Evolutionary conservation across 2,888 invertebrate species (phyloP), one percentile per base, ranked within the genome.

Genomic region (Microdon myrmicae): DNA sequence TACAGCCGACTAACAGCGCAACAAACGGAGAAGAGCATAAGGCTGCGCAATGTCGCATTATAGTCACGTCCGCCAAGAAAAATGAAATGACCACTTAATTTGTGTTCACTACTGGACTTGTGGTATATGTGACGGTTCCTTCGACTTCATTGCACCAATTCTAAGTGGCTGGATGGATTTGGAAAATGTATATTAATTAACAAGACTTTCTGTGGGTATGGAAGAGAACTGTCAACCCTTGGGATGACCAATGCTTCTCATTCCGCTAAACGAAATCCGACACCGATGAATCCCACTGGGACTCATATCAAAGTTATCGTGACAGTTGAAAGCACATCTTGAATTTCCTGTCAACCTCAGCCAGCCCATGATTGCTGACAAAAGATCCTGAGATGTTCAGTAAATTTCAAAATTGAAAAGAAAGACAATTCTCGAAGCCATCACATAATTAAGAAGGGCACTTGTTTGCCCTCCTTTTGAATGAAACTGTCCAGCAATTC

Each of bases 1-100:
- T 1, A 19, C n/a, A n/a, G 17, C 28, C 22, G 23, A 10, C 14
- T 14, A 38, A 38, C 31, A 28, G 17, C 13, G 25, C 8, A 28
- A 9, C 10, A 25, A 43, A 23, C 3, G 10, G 25, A 44, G 19
- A 22, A 26, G 17, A 22, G 20, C 20, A 31, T 16, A 38, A 44
- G 45, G 22, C 19, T 29, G n/a, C 35, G 32, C 26, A 41, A 35
- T 47, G 55, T 39, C 25, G 49, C 56, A 58, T 35, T 64, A 58
- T 56, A 37, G 61, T 64, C 61, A 64, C 61, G 61, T 64, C 38
- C 58, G 49, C 20, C 13, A 20, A 37, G 44, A 44, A 55, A 47
- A 45, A 56, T 41, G 45, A 51, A 64, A 51, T 64, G 51, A 58
- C 45, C 64, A 58, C 61, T 64, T 51, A 48, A 55, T 55, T 60